Base-by-base conservation (phyloP, 1,140 invertebrate genomes). In the Medauroidea extradentata region DNA sequence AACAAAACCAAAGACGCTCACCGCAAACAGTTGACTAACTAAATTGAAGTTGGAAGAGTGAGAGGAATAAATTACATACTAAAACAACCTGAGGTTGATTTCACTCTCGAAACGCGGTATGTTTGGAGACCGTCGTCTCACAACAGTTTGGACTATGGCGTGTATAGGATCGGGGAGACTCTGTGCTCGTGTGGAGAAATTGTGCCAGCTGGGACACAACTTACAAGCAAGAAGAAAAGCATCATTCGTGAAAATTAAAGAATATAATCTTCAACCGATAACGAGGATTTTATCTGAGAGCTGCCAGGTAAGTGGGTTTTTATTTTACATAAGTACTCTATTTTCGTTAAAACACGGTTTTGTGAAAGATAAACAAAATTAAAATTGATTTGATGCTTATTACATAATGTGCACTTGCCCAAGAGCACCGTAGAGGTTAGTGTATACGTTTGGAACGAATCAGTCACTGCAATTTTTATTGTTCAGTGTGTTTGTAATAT, bases 81-180 rank as follows among this genome's bases (percentile, higher is more conserved):
- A 34, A 34, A 34, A 34, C 29, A 34, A 34, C 29, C 11, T 34
- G 29, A 34, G 11, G 8, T 23, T 14, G 41, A 27, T 55, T 55
- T 55, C 53, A 55, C 53, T 55, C 39, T 44, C 42, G 41, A 41
- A 53, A 34, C 14, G 42, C 39, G 39, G 39, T 51, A 63, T 64
- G 60, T 56, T 64, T 25, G 41, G 25, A 25, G 63, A 62, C 48
- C 38, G 48, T 27, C 57, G 50, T 25, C 60, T 81, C 80, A 81
- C 79, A 82, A 79, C 81, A 81, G 83, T 85, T 81, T 79, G 81
- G 79, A 81, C 81, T 81, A 87, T 86, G 85, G 84, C 85, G 81
- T 85, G 84, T 83, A 80, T 86, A 85, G 85, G 83, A 78, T 83
- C 85, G 75, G 83, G 82, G 82, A 83, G 85, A 81, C 80, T 87